Evolutionary conservation across 2,113 vertebrate genomes (phyloP).

Genomic region (Tympanuchus pallidicinctus): DNA sequence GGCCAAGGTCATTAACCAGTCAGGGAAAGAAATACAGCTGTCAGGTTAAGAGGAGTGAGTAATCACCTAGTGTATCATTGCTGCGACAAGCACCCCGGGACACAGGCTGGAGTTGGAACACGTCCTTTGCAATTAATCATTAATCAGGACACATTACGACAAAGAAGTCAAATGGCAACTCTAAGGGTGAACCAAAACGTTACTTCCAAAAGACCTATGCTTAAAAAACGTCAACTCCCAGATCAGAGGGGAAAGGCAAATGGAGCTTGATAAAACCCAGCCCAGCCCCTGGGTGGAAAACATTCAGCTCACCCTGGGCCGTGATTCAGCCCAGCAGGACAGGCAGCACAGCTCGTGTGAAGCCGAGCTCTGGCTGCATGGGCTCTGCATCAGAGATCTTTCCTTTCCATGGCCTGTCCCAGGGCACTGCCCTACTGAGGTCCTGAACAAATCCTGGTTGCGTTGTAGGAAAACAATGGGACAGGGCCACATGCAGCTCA

Average conservation of each 20-base stretch:
- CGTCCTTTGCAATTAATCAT: conserved; percentile 60
- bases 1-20: conserved; percentile 50
- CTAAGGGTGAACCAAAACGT: conserved; percentile 36
- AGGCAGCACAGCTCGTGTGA: background rate
- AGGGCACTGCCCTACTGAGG: accelerated
- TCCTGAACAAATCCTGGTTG: background rate
- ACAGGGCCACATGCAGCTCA: background rate
- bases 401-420: background rate
- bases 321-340: background rate
- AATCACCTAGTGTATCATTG: conserved; percentile 58
- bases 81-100: conserved; percentile 66
- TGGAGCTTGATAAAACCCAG: background rate
- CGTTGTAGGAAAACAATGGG: background rate
- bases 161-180: conserved; percentile 18
- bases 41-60: conserved; percentile 64
- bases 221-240: background rate
- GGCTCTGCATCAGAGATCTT: background rate
- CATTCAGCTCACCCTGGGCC: background rate
- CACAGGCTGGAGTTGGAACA: conserved; percentile 54
- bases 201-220: background rate
- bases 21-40: conserved; percentile 53
- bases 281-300: background rate
- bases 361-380: background rate
- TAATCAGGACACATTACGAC: background rate
- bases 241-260: conserved; percentile 12